Conservation (phyloP, 2,113 vertebrate species). For the Phocoena sinus region DNA sequence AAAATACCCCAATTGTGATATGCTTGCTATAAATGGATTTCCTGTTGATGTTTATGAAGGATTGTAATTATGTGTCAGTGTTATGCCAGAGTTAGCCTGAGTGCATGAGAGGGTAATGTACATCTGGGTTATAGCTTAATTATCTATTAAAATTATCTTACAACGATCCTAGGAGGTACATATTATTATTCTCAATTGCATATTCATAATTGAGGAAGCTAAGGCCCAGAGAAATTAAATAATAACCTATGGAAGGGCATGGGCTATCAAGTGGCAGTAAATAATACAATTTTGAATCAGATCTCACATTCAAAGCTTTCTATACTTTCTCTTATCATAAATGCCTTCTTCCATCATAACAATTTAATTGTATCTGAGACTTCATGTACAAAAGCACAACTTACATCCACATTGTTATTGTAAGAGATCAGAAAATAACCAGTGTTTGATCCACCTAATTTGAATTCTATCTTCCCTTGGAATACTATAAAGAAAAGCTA, state of each 20-base stretch:
- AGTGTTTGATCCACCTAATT: constrained; percentile 24
- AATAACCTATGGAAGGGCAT: not conserved
- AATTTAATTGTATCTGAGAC: not conserved
- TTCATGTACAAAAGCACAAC: constrained; percentile 18
- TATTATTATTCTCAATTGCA: not conserved
- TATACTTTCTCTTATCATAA: not conserved
- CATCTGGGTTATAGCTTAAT: not conserved
- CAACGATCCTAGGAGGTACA: not conserved
- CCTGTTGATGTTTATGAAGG: not conserved
- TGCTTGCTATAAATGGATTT: not conserved
- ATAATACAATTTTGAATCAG: not conserved
- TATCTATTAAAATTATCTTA: not conserved
- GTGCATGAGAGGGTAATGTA: not conserved
- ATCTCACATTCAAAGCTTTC: not conserved
- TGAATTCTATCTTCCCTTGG: constrained; percentile 56
- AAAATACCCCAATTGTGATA: not conserved
- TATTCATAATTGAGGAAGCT: not conserved
- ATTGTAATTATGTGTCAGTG: not conserved
- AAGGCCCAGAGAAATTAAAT: not conserved
- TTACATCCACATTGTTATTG: constrained; percentile 9
- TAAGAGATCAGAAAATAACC: constrained; percentile 54
- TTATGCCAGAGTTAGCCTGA: not conserved
- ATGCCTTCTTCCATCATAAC: not conserved
- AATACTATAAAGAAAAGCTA: constrained; percentile 26
- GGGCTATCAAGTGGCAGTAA: not conserved